Base-by-base conservation (phyloP, 2,113 vertebrate genomes). In the Lutjanus erythropterus region DNA sequence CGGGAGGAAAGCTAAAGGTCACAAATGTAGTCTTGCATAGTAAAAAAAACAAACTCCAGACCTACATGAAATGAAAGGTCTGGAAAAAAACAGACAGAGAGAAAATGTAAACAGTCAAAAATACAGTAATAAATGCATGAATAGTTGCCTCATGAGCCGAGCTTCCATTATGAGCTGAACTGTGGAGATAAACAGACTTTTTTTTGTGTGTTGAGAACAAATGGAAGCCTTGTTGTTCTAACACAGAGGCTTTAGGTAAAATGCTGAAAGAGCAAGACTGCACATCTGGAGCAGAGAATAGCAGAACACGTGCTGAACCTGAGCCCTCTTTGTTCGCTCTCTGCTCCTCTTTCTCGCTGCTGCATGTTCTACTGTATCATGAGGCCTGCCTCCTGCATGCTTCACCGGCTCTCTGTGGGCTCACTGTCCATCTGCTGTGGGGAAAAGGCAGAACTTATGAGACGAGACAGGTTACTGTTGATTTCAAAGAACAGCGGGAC, bases 401-500 rank as follows among this genome's bases (percentile, higher is more conserved):
- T 91, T 86, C 85, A 87, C 72, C 86, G 86, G 86, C 87, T 92
- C 89, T 91, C 90, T 91, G 88, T 79, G 89, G 91, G 86, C 91
- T 93, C 93, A 93, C 88, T 88, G 90, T 81, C 90, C 89, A 83
- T 92, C 89, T 94, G 93, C 88, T 93, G 66, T 11, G 59, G 89
- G 89, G 88, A 93, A 53, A 84, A 33, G 33, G 49, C 71, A 80
- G 42, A 70, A 56, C 44, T 37, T 50, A 25, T 31, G 67, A 58
- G 71, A 87, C 66, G 74, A 29, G 78, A 80, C 73, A 77, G 56
- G 67, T 79, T 79, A 66, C 60, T 78, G 35, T 53, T 75, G 58
- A 42, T 78, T 27, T 64, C 41, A 75, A 41, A 31, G 31, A 66
- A 50, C 55, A 75, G 55, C 80, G 70, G 69, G 50, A 58, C 59